Conservation (phyloP, 2,797 vertebrate species). For the Chiroxiphia lanceolata region DNA sequence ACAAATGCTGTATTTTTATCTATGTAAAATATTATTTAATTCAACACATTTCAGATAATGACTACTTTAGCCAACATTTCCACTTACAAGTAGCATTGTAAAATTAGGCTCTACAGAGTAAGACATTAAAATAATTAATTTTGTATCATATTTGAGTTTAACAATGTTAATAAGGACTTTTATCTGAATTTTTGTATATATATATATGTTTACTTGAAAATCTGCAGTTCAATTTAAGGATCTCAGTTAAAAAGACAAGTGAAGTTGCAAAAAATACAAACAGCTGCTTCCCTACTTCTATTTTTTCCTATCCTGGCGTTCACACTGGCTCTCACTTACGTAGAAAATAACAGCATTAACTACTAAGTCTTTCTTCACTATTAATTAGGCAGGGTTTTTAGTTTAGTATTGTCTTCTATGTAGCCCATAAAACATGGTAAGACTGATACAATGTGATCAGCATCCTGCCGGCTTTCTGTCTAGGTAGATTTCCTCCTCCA, state of each 20-base stretch:
- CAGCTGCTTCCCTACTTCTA: background rate
- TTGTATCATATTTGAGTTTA: background rate
- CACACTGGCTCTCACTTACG: background rate
- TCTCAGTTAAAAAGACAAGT: background rate
- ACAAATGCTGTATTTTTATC: background rate
- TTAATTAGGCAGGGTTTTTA: background rate
- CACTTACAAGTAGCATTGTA: background rate
- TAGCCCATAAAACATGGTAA: background rate
- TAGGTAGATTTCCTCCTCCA: background rate
- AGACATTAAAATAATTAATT: background rate
- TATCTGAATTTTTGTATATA: background rate
- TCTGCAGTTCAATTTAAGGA: background rate
- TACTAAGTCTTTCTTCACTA: background rate
- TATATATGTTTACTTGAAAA: background rate
- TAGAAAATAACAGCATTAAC: background rate
- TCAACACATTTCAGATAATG: background rate
- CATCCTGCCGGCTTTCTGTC: background rate
- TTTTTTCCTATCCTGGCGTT: background rate
- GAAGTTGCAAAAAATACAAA: background rate
- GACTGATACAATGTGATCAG: background rate
- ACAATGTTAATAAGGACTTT: background rate
- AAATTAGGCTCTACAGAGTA: background rate
- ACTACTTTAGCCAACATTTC: background rate
- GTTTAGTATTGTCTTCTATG: background rate
- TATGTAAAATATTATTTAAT: background rate